Percentiles rank a stretch among this genome's conserved stretches.
phyloP scores from a whole-genome alignment of 2,888 invertebrate genomes.

The Ischnus inquisitorius region DNA sequence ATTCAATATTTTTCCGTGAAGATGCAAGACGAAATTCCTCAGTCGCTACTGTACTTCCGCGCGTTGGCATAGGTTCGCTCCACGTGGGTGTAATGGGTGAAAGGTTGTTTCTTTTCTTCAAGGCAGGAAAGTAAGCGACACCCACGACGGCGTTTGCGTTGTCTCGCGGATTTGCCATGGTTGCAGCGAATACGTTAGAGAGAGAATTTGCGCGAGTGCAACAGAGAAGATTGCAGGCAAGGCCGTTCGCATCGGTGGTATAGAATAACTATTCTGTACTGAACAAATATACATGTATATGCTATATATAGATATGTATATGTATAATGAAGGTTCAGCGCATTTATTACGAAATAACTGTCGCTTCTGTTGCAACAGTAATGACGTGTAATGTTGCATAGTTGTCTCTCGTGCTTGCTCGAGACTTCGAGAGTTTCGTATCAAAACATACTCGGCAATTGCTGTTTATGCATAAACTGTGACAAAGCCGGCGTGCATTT shows the following conservation, averaged over 20 bases:
- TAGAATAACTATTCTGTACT: slow-evolving; percentile 4
- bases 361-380: slow-evolving; percentile 78
- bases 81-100: slow-evolving; percentile 81
- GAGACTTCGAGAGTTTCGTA: slow-evolving; percentile 43
- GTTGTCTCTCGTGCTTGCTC: slow-evolving; percentile 49
- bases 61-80: slow-evolving; percentile 61
- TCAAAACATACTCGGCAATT: slow-evolving; percentile 27
- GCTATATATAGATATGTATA: slow-evolving; percentile 22
- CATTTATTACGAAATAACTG: slow-evolving; percentile 79
- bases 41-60: slow-evolving; percentile 44
- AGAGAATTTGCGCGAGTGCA: slow-evolving; percentile 59
- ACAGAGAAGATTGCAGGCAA: slow-evolving; percentile 66
- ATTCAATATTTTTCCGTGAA: not conserved
- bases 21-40: slow-evolving; percentile 32
- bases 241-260: slow-evolving; percentile 69
- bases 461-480: slow-evolving; percentile 18
- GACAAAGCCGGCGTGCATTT: slow-evolving; percentile 8
- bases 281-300: slow-evolving; percentile 10
- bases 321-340: slow-evolving; percentile 80
- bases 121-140: slow-evolving; percentile 81
- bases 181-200: slow-evolving; percentile 41
- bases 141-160: slow-evolving; percentile 74
- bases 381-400: slow-evolving; percentile 75
- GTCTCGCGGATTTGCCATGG: slow-evolving; percentile 55
- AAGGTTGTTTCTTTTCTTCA: slow-evolving; percentile 78